Evolutionary conservation across 2,797 vertebrate genomes (phyloP).

Genomic region (Lepus townsendii): DNA sequence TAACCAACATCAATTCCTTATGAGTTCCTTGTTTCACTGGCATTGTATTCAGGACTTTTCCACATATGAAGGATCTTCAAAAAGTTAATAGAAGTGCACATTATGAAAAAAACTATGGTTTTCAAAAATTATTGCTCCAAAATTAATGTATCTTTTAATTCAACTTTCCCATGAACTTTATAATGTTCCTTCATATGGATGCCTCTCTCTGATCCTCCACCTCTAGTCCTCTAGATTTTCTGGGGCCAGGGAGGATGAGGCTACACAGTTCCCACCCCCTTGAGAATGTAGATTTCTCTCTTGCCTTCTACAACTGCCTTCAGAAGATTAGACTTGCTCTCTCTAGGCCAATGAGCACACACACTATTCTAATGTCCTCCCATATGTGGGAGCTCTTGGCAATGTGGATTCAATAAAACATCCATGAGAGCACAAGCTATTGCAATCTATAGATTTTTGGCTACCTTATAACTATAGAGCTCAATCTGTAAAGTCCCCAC

Average conservation of each 20-base stretch:
- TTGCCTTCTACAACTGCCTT: background rate
- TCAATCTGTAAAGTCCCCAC: background rate
- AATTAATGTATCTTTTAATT: no score
- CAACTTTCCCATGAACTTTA: no score
- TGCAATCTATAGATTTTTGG: constrained; percentile 11
- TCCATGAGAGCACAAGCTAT: background rate
- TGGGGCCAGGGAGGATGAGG: background rate
- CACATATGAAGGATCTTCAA: no score
- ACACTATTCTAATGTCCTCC: background rate
- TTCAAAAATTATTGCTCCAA: no score
- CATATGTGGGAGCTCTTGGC: background rate
- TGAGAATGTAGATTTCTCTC: background rate
- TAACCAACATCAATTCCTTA: background rate
- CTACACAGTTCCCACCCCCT: background rate
- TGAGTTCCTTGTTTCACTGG: background rate
- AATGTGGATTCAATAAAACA: background rate
- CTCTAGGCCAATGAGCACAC: background rate
- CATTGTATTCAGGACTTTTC: background rate
- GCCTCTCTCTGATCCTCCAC: background rate
- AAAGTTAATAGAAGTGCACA: no score
- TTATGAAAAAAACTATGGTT: no score
- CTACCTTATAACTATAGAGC: background rate
- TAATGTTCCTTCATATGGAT: no score
- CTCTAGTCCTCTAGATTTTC: background rate
- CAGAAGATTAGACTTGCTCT: background rate